Percentiles rank a stretch among this genome's conserved stretches.
These are phyloP conservation scores for Phoeniculus purpureus DNA, from an alignment of 2,797 vertebrate species.

Conservation along the genomic window DNA sequence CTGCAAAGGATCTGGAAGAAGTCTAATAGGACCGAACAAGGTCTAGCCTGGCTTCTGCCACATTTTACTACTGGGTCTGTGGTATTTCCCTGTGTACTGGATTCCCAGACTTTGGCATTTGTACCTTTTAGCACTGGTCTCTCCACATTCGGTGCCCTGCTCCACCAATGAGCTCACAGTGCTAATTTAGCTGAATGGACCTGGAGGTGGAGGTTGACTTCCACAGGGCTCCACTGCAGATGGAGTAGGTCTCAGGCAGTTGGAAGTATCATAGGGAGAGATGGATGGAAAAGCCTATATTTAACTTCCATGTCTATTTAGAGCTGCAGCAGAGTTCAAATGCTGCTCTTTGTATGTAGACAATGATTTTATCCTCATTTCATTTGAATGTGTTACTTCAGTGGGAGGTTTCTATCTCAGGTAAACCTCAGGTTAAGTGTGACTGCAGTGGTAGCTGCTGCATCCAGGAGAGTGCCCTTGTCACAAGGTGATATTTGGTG, in stretches of 20 bases:
- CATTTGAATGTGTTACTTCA: background rate
- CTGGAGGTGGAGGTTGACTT: background rate
- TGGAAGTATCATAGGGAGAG: background rate
- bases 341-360: background rate
- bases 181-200: background rate
- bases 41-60: background rate
- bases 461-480: background rate
- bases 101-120: background rate
- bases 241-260: background rate
- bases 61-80: background rate
- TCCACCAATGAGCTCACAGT: background rate
- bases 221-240: background rate
- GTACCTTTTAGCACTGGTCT: background rate
- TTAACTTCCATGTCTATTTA: background rate
- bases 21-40: background rate
- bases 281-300: background rate
- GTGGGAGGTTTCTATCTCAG: background rate
- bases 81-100: background rate
- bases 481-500: background rate
- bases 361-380: background rate
- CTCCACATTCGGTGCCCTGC: background rate
- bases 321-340: background rate
- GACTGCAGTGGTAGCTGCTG: background rate
- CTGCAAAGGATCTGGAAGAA: background rate
- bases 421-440: background rate